phyloP scores from a whole-genome alignment of 2,113 vertebrate species.

The Halichoeres trimaculatus region DNA sequence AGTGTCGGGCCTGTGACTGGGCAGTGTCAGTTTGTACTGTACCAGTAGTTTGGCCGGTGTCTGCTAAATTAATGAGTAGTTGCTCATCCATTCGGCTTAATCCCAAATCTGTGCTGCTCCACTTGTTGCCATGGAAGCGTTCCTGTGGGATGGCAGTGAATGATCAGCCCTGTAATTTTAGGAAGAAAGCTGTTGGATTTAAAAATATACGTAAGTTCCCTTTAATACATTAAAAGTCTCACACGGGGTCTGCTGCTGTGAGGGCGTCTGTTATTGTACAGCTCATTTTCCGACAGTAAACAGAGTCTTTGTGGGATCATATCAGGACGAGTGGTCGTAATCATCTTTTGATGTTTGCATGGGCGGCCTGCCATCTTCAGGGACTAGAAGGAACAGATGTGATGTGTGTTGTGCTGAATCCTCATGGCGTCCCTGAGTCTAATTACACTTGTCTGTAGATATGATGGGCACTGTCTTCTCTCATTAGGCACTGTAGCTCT shows the following conservation, averaged over 20 bases:
- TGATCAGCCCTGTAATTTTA: conserved; percentile 47
- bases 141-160: conserved; percentile 50
- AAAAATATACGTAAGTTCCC: not conserved
- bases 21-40: conserved; percentile 30
- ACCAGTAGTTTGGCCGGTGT: conserved; percentile 15
- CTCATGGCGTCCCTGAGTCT: conserved; percentile 60
- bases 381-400: conserved; percentile 67
- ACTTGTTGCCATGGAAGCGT: conserved; percentile 77
- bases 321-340: conserved; percentile 9
- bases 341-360: conserved; percentile 32
- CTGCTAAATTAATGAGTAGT: conserved; percentile 60
- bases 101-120: conserved; percentile 66
- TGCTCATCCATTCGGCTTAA: conserved; percentile 62
- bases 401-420: conserved; percentile 37
- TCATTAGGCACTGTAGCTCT: conserved; percentile 31
- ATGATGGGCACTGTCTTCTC: conserved; percentile 39
- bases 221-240: not conserved
- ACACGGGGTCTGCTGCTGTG: not conserved
- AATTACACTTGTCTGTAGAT: conserved; percentile 66
- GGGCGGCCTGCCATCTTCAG: conserved; percentile 31
- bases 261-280: not conserved
- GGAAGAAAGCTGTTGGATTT: conserved; percentile 3
- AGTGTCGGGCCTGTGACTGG: conserved; percentile 2
- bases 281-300: not conserved
- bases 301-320: conserved; percentile 1